These are phyloP conservation scores for Donacobius atricapilla DNA, from an alignment of 2,113 vertebrate species.

Conservation along the genomic window DNA sequence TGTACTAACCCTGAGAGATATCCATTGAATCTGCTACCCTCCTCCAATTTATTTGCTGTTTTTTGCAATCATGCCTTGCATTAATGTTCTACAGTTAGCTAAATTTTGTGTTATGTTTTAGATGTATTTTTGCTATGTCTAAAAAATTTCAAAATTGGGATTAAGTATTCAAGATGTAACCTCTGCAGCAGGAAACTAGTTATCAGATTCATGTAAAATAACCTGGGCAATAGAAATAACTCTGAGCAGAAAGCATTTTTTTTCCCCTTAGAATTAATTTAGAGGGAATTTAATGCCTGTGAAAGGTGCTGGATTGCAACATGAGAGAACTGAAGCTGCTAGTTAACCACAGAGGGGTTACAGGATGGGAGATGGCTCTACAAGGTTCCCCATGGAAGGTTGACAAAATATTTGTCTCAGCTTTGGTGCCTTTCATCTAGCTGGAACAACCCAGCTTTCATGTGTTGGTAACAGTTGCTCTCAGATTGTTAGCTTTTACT, in stretches of 20 bases:
- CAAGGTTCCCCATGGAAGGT: not conserved
- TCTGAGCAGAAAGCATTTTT: conserved; percentile 63
- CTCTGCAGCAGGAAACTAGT: conserved; percentile 70
- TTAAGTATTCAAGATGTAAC: conserved; percentile 78
- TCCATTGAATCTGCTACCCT: conserved; percentile 35
- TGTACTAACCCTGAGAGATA: conserved; percentile 51
- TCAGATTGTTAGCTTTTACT: not conserved
- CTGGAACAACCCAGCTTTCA: not conserved
- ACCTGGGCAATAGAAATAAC: conserved; percentile 70
- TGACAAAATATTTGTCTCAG: not conserved
- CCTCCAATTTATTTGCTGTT: conserved; percentile 62
- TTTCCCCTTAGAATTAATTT: conserved; percentile 68
- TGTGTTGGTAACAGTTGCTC: not conserved
- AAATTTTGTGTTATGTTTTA: conserved; percentile 71
- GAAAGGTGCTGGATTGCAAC: conserved; percentile 64
- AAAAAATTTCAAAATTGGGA: conserved; percentile 76
- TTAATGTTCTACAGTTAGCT: conserved; percentile 75
- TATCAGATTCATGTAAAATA: conserved; percentile 72
- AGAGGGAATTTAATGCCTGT: conserved; percentile 70
- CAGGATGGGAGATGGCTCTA: conserved; percentile 41
- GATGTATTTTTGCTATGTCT: conserved; percentile 74
- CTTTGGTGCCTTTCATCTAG: not conserved
- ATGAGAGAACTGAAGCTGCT: conserved; percentile 56
- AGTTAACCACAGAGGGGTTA: conserved; percentile 60
- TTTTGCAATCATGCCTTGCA: conserved; percentile 76